Base-by-base conservation (phyloP, 2,888 invertebrate species). In the Pyrocoelia pectoralis region DNA sequence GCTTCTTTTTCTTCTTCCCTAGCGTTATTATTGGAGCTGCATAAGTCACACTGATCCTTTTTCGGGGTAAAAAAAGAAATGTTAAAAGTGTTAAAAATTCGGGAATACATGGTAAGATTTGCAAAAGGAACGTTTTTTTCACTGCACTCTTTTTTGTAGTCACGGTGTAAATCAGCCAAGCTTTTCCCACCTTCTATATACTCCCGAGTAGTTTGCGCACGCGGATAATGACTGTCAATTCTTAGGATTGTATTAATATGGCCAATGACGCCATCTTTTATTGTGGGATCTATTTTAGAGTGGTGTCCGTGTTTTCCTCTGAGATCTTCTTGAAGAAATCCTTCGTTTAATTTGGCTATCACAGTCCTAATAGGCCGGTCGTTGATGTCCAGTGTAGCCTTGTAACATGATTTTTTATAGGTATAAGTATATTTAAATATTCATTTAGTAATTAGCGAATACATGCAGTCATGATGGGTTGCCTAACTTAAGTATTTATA, bases 341-440 rank as follows among this genome's bases (percentile, higher is more conserved):
- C 49, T 12, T 10, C 13, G 13, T 19, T 18, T n/a, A 17, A 17
- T 49, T 49, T 49, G 8, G 18, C 18, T 17, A 15, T 49, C 9
- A 49, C 49, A 10, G 49, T 49, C 19, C 51, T 28, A 13, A 51
- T 51, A 14, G 51, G 51, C 10, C 51, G 12, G 15, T 51, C 51
- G 29, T 51, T 51, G 12, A 51, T 51, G 15, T 51, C 12, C 14
- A 51, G 33, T 9, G 51, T 51, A 19, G 51, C 28, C 33, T 28
- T 24, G 24, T n/a, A n/a, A n/a, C n/a, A n/a, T n/a, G n/a, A n/a
- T n/a, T n/a, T n/a, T n/a, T n/a, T n/a, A n/a, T n/a, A n/a, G n/a
- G n/a, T n/a, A n/a, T n/a, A n/a, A n/a, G n/a, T n/a, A n/a, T n/a
- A n/a, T n/a, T n/a, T n/a, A n/a, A n/a, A n/a, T n/a, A n/a, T n/a